Conservation (phyloP, 1,140 invertebrate species). For the Bradynema listronoti region DNA sequence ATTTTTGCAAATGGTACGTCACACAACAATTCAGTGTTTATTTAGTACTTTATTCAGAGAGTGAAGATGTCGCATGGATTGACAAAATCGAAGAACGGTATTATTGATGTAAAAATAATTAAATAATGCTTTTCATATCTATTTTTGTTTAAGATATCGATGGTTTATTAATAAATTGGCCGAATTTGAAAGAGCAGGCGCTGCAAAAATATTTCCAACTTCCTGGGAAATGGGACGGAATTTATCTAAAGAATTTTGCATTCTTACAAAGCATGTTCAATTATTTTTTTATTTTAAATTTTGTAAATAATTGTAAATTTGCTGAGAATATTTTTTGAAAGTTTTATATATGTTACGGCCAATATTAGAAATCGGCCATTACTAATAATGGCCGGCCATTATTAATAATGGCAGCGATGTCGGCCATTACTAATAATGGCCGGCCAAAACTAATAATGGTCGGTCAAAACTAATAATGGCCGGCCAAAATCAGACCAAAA, state of each 20-base stretch:
- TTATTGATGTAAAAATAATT: background rate
- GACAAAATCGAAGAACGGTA: slow-evolving; percentile 82
- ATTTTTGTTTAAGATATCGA: slow-evolving; percentile 47
- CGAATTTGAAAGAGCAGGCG: slow-evolving; percentile 87
- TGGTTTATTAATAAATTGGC: slow-evolving; percentile 96
- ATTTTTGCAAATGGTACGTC: slow-evolving; percentile 78
- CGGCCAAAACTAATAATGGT: no score
- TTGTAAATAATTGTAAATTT: no score
- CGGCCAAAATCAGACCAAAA: no score
- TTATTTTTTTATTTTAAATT: slow-evolving; percentile 4
- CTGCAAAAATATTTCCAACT: slow-evolving; percentile 73
- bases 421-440: no score
- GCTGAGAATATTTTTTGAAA: no score
- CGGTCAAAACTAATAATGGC: no score
- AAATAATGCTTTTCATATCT: slow-evolving; percentile 7
- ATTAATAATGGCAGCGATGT: no score
- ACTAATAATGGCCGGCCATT: no score
- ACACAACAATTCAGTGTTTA: slow-evolving; percentile 83
- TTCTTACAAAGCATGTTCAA: slow-evolving; percentile 65
- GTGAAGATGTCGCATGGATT: slow-evolving; percentile 82
- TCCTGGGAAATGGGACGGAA: slow-evolving; percentile 89
- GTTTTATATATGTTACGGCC: no score
- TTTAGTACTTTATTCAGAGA: slow-evolving; percentile 81
- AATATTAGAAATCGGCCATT: no score
- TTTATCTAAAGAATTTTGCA: slow-evolving; percentile 85